Evolutionary conservation across 2,888 invertebrate genomes (phyloP).

Genomic region (Drosophila birchii): DNA sequence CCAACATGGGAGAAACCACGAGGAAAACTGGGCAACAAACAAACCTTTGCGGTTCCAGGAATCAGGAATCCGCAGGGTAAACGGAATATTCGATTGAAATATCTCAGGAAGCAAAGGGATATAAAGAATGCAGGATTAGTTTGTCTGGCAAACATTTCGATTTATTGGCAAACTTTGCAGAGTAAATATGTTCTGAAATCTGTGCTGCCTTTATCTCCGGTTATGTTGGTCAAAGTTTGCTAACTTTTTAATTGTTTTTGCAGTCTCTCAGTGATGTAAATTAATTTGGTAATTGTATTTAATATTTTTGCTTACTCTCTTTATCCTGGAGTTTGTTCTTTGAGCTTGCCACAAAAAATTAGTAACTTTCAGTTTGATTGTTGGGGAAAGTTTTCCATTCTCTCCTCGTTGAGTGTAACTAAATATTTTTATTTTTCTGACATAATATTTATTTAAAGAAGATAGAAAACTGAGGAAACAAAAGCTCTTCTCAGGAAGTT

Average conservation of each 20-base stretch:
- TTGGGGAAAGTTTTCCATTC: slow-evolving; percentile 32
- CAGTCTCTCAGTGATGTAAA: slow-evolving; percentile 26
- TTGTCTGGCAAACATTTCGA: slow-evolving; percentile 27
- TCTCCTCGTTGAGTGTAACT: slow-evolving; percentile 9
- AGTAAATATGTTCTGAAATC: slow-evolving; percentile 1
- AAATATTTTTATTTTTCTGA: slow-evolving; percentile 17
- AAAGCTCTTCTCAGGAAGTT: not conserved
- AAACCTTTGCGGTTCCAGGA: slow-evolving; percentile 28
- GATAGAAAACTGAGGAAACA: not conserved
- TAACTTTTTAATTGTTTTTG: slow-evolving; percentile 44
- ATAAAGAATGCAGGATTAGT: slow-evolving; percentile 21
- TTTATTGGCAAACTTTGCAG: slow-evolving; percentile 41
- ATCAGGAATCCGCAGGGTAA: slow-evolving; percentile 25
- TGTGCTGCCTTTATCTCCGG: slow-evolving; percentile 1
- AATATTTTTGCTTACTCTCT: slow-evolving; percentile 21
- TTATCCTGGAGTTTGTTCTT: not conserved
- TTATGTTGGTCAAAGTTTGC: slow-evolving; percentile 13
- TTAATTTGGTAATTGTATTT: slow-evolving; percentile 47
- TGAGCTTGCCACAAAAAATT: slow-evolving; percentile 29
- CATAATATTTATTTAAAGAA: slow-evolving; percentile 24
- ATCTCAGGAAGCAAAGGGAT: slow-evolving; percentile 5
- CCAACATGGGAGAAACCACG: slow-evolving; percentile 21
- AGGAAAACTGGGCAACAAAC: slow-evolving; percentile 31
- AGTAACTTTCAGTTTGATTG: slow-evolving; percentile 31
- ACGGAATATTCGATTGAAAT: slow-evolving; percentile 34